Percentiles rank a stretch among this genome's conserved stretches.
These are phyloP conservation scores for Dipodomys spectabilis DNA, from an alignment of 2,113 vertebrate species.

Conservation along the genomic window DNA sequence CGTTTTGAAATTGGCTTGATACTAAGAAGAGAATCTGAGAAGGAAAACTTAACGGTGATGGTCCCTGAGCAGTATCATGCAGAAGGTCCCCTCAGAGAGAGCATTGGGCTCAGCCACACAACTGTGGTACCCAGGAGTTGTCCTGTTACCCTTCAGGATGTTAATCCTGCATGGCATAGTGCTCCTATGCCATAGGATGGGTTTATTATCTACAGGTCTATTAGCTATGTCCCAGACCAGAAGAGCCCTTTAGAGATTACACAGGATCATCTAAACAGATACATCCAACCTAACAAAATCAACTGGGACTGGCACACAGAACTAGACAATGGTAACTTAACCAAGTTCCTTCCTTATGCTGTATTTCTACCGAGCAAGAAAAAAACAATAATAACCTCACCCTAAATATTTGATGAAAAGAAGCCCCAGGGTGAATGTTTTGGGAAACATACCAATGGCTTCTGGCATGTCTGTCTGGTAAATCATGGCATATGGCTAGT, in stretches of 20 bases:
- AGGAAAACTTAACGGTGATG: not conserved
- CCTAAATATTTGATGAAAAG: not conserved
- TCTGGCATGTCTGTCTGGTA: not conserved
- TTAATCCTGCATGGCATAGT: no score
- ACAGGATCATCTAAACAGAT: not conserved
- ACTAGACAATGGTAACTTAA: no score
- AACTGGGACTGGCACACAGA: not conserved
- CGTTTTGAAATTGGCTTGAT: not conserved
- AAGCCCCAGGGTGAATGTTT: not conserved
- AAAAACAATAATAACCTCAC: not conserved
- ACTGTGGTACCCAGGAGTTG: accelerated
- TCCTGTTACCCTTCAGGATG: no score
- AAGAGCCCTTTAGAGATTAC: not conserved
- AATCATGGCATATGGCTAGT: not conserved
- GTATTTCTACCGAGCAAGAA: not conserved
- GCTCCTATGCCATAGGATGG: accelerated
- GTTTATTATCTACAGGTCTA: not conserved
- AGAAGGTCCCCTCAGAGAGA: no score
- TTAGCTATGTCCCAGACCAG: no score
- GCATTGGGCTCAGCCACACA: accelerated
- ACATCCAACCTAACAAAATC: not conserved
- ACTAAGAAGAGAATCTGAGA: no score
- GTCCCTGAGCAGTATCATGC: not conserved
- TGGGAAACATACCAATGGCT: not conserved
- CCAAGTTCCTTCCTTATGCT: not conserved